Evolutionary conservation across 1,140 invertebrate genomes (phyloP), one percentile per base, ranked within the genome.

Genomic region (Cydia pomonella): DNA sequence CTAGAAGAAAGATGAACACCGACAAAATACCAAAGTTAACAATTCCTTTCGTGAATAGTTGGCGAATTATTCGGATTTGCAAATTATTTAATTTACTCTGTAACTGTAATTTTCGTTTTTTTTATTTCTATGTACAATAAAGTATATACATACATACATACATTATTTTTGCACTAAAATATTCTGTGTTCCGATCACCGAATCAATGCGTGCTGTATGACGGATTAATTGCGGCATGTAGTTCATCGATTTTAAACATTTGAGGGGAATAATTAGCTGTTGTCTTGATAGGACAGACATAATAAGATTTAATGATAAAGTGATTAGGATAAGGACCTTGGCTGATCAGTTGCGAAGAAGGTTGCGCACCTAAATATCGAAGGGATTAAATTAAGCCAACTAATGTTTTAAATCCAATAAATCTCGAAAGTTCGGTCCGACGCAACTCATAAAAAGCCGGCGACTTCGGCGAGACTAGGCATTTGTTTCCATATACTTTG

Each of bases 221-320:
- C 64, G 27, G 16, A 69, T 69, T 69, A 38, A 69, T 69, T 33
- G 64, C 64, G 1, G n/a, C 62, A 33, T 69, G n/a, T 29, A 69
- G 29, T 33, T 29, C 16, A 66, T 38, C 3, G 62, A 66, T 69
- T 66, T 69, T n/a, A 13, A 38, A 18, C 23, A 33, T 21, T 18
- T 33, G 16, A 69, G 12, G 23, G 29, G n/a, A 18, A 12, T 18
- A 50, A 50, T 12, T 50, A 16, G 47, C 16, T n/a, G 16, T 7
- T n/a, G 47, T 50, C 5, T 50, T n/a, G 13, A 13, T 41, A 0
- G 2, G 2, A 41, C 13, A 41, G 12, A 2, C 12, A 13, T 0
- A 41, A 13, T 12, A 41, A 41, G 41, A 33, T 7, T 7, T 7
- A 41, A 12, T 41, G 10, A 12, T 44, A 44, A 13, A 44, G 13